phyloP scores from a whole-genome alignment of 2,797 vertebrate species.

The Dromococcyx pavoninus region DNA sequence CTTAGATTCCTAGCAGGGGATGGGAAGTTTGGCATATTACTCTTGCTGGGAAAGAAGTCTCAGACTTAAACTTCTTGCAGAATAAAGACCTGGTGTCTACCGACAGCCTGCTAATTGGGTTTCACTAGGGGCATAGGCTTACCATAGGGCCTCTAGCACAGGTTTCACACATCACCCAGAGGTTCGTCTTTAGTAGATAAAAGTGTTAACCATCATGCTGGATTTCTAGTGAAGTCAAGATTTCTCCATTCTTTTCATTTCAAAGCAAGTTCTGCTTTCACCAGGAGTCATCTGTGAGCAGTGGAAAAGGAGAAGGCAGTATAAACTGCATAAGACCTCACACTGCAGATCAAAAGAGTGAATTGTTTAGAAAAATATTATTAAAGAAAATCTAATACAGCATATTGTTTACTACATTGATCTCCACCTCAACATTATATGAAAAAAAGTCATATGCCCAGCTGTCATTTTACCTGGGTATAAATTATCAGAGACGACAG shows the following conservation, averaged over 20 bases:
- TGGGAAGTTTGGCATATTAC: not conserved
- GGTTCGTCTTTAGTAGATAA: not conserved
- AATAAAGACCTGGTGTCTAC: accelerated
- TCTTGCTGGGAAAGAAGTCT: not conserved
- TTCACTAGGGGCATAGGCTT: not conserved
- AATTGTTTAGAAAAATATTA: not conserved
- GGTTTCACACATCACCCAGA: not conserved
- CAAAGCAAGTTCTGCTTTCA: not conserved
- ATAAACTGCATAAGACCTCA: not conserved
- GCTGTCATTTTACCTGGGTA: not conserved
- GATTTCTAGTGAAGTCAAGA: not conserved
- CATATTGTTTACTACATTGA: not conserved
- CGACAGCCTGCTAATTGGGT: not conserved
- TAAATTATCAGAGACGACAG: not conserved
- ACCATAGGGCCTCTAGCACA: not conserved
- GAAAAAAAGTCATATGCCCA: not conserved
- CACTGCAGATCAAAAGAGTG: not conserved
- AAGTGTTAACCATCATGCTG: not conserved
- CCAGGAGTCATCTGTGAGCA: not conserved
- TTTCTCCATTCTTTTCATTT: not conserved
- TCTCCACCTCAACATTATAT: not conserved
- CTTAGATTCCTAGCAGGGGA: not conserved
- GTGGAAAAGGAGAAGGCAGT: not conserved
- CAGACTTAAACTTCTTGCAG: not conserved
- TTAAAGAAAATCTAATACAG: not conserved